Conservation (phyloP, 2,797 vertebrate genomes). For the Sphaeramia orbicularis region DNA sequence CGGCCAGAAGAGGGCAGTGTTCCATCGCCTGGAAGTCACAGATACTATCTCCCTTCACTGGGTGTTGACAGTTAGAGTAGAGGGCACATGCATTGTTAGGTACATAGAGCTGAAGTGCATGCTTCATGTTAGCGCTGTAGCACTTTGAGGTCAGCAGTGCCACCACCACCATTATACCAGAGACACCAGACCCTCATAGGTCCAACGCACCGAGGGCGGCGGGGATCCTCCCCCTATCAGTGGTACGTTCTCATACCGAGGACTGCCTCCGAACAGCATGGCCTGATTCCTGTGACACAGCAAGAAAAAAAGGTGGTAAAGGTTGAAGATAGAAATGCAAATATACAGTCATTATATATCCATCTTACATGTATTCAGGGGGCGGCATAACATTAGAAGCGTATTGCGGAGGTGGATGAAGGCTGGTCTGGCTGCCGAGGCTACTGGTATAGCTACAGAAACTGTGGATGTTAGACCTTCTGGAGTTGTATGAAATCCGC, state of each 20-base stretch:
- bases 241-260: constrained; percentile 96
- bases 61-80: constrained; percentile 4
- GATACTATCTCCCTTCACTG: background rate
- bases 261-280: constrained; percentile 93
- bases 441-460: constrained; percentile 97
- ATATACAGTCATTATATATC: background rate
- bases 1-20: constrained; percentile 82
- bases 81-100: constrained; percentile 12
- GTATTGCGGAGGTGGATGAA: constrained; percentile 88
- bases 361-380: constrained; percentile 95
- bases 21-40: constrained; percentile 46
- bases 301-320: constrained; percentile 26
- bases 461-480: constrained; percentile 91
- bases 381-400: constrained; percentile 87
- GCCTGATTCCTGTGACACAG: constrained; percentile 92
- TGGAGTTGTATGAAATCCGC: constrained; percentile 87
- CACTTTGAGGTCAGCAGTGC: constrained; percentile 39
- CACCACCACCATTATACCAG: constrained; percentile 63
- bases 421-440: constrained; percentile 92
- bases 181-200: constrained; percentile 65
- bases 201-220: constrained; percentile 93
- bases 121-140: constrained; percentile 45
- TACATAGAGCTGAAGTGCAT: constrained; percentile 26
- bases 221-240: constrained; percentile 96
- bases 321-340: constrained; percentile 18